Evolutionary conservation across 2,888 invertebrate genomes (phyloP).

Genomic region (Callimorpha dominula): DNA sequence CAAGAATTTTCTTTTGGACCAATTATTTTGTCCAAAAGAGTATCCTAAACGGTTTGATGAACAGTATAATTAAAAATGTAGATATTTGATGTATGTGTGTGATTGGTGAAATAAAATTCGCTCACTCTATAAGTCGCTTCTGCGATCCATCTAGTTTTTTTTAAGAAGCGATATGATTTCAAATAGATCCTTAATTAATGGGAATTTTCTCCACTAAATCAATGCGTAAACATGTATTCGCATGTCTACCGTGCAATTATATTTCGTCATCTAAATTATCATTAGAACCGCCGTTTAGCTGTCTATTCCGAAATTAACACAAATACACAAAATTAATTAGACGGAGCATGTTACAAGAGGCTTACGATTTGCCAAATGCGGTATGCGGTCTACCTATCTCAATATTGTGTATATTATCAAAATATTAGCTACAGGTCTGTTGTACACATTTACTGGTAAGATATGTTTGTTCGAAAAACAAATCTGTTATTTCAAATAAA

Average conservation of each 20-base stretch:
- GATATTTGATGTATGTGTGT: neutral
- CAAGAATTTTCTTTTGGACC: slow-evolving; percentile 20
- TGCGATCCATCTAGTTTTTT: neutral
- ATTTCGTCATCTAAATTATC: slow-evolving; percentile 21
- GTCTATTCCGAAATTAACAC: slow-evolving; percentile 15
- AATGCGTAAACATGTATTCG: neutral
- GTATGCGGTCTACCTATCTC: neutral
- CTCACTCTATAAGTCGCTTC: neutral
- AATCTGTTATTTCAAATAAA: neutral
- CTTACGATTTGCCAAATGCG: slow-evolving; percentile 8
- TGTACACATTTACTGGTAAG: neutral
- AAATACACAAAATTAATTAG: slow-evolving; percentile 24
- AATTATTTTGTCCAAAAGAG: slow-evolving; percentile 14
- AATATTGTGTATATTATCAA: neutral
- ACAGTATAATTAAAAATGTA: slow-evolving; percentile 2
- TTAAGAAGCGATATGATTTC: no score
- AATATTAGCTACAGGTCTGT: neutral
- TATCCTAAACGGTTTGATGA: slow-evolving; percentile 10
- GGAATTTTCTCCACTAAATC: neutral
- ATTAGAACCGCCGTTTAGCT: slow-evolving; percentile 13
- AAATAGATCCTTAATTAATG: slow-evolving; percentile 1
- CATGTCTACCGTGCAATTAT: slow-evolving; percentile 11
- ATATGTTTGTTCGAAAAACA: neutral
- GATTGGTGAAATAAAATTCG: neutral
- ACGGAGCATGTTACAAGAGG: slow-evolving; percentile 1